These are phyloP conservation scores for Holacanthus passer DNA, from an alignment of 2,113 vertebrate genomes.

Conservation along the genomic window DNA sequence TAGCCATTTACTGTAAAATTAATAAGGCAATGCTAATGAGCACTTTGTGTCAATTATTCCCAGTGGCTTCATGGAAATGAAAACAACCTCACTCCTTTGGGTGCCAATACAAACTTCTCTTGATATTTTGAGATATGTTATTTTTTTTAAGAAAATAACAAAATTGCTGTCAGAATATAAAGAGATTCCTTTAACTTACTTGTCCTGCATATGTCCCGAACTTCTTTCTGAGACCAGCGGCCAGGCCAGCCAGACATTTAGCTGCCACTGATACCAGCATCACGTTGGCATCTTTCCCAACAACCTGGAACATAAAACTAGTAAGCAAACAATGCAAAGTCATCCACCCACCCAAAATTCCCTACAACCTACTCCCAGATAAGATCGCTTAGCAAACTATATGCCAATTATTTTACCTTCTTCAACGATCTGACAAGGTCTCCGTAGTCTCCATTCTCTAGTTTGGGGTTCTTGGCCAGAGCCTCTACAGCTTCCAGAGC, in stretches of 20 bases:
- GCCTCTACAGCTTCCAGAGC: constrained; percentile 93
- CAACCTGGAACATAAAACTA: constrained; percentile 84
- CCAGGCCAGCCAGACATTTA: constrained; percentile 94
- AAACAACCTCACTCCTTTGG: too few species aligned
- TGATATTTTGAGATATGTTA: neutral
- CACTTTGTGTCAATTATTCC: too few species aligned
- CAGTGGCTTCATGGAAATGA: neutral
- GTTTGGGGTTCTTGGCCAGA: constrained; percentile 93
- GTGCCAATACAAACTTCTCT: too few species aligned
- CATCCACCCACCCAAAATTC: too few species aligned
- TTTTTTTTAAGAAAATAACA: neutral
- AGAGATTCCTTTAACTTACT: constrained; percentile 84
- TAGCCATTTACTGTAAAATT: neutral
- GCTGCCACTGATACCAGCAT: constrained; percentile 97
- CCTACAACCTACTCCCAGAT: neutral
- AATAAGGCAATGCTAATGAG: neutral
- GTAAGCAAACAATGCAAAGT: neutral
- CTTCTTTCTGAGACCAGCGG: constrained; percentile 95
- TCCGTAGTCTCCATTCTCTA: constrained; percentile 95
- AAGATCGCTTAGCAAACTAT: neutral
- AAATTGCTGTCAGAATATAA: neutral
- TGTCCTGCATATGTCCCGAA: constrained; percentile 96
- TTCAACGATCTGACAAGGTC: constrained; percentile 96
- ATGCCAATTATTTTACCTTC: constrained; percentile 84
- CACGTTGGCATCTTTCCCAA: constrained; percentile 98